Percentiles rank a stretch among this genome's conserved stretches.
These are phyloP conservation scores for Scylla paramamosain DNA, from an alignment of 1,140 invertebrate species.

Conservation along the genomic window DNA sequence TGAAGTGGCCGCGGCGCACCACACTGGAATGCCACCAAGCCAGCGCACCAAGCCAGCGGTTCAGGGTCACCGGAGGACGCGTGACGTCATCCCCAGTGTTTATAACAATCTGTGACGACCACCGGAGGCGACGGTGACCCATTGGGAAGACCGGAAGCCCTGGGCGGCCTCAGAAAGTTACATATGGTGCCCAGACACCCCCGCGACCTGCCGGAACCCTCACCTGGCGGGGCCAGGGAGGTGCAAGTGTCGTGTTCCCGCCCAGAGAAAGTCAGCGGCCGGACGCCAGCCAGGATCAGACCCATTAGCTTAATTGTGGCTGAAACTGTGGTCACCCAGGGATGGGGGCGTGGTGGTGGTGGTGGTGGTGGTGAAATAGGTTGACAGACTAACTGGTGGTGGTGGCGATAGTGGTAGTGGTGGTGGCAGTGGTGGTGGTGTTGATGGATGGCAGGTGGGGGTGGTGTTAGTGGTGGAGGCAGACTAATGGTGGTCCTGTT, in stretches of 20 bases:
- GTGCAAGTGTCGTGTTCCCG: neutral
- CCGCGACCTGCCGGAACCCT: neutral
- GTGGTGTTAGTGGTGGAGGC: neutral
- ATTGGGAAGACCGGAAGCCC: too few species aligned
- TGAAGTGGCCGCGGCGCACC: neutral
- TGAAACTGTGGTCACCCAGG: neutral
- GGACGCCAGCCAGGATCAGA: neutral
- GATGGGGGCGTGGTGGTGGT: neutral
- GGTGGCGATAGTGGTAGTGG: neutral
- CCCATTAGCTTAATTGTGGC: constrained; percentile 18
- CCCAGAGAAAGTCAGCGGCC: neutral
- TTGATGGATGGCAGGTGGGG: neutral
- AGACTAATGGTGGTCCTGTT: neutral
- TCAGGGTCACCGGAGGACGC: neutral
- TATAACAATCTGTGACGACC: too few species aligned
- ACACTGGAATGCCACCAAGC: neutral
- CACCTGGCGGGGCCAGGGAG: neutral
- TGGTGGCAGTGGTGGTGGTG: neutral
- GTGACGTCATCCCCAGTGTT: neutral
- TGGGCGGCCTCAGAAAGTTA: neutral
- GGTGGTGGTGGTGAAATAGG: too few species aligned
- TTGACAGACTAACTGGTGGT: too few species aligned
- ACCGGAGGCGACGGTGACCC: too few species aligned
- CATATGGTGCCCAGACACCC: neutral
- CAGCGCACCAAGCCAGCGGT: neutral